phyloP scores from a whole-genome alignment of 2,113 vertebrate genomes.

The Turnix velox region DNA sequence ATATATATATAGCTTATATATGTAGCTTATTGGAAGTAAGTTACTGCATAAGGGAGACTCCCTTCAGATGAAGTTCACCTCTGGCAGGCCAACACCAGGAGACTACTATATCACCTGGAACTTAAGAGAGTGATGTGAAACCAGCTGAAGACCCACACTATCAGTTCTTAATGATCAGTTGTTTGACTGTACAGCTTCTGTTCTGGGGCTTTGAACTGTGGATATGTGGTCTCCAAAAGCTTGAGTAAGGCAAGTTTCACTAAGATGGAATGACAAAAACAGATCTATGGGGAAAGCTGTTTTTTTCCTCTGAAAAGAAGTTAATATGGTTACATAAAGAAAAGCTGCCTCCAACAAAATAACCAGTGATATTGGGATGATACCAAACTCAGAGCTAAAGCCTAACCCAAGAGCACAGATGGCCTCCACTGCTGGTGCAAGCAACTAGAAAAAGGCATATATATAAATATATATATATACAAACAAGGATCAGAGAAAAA shows the following conservation, averaged over 20 bases:
- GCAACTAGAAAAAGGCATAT: background rate
- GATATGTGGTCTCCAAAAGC: background rate
- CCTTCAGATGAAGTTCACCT: background rate
- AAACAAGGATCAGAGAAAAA: background rate
- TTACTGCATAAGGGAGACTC: background rate
- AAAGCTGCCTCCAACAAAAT: background rate
- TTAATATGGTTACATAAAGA: background rate
- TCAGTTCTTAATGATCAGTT: background rate
- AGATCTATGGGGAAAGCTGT: background rate
- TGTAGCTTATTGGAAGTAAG: too few species aligned
- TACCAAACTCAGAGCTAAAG: background rate
- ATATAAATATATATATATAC: background rate
- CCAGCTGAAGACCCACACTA: background rate
- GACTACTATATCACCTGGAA: background rate
- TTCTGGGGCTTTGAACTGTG: background rate
- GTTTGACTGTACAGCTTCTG: background rate
- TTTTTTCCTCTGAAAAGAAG: background rate
- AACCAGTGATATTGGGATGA: background rate
- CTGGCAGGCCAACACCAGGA: background rate
- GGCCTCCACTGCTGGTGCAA: background rate
- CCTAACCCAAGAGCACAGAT: background rate
- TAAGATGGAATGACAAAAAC: background rate
- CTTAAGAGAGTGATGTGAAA: background rate
- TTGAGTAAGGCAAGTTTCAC: background rate
- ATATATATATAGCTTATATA: too few species aligned